Conservation (phyloP, 2,113 vertebrate genomes). For the Dunckerocampus dactyliophorus region DNA sequence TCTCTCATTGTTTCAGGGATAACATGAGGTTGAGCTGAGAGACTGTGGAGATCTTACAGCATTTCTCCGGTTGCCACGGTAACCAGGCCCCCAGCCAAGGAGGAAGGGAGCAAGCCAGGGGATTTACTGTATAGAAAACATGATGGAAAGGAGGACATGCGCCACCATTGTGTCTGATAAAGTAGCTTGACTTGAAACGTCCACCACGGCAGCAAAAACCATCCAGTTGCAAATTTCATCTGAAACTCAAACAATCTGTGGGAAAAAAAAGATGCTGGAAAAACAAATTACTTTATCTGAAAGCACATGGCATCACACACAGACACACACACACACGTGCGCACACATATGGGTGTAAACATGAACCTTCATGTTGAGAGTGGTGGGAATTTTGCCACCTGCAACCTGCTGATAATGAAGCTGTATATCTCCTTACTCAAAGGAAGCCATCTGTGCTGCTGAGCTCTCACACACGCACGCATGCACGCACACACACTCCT, state of each 20-base stretch:
- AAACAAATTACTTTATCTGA: not conserved
- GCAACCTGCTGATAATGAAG: constrained; percentile 71
- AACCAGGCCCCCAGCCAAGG: constrained; percentile 39
- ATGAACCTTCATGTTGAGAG: constrained; percentile 24
- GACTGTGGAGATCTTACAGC: constrained; percentile 33
- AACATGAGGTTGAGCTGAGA: constrained; percentile 16
- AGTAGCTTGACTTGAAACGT: not conserved
- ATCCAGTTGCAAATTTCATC: constrained; percentile 21
- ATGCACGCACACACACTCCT: constrained; percentile 2
- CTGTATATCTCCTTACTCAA: constrained; percentile 63
- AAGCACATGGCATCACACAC: not conserved
- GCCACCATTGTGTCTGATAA: not conserved
- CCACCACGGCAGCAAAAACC: constrained; percentile 1
- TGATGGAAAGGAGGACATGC: not conserved
- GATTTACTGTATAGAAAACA: constrained; percentile 31
- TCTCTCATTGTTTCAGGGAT: not conserved
- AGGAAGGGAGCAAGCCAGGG: constrained; percentile 12
- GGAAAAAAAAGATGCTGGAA: not conserved
- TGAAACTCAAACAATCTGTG: not conserved
- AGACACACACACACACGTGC: not conserved
- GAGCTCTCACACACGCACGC: not conserved
- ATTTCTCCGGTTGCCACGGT: constrained; percentile 50
- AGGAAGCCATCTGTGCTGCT: constrained; percentile 68
- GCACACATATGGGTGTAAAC: not conserved
- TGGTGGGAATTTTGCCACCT: constrained; percentile 50